phyloP scores from a whole-genome alignment of 2,888 invertebrate genomes.

The Odontocolon sp. region DNA sequence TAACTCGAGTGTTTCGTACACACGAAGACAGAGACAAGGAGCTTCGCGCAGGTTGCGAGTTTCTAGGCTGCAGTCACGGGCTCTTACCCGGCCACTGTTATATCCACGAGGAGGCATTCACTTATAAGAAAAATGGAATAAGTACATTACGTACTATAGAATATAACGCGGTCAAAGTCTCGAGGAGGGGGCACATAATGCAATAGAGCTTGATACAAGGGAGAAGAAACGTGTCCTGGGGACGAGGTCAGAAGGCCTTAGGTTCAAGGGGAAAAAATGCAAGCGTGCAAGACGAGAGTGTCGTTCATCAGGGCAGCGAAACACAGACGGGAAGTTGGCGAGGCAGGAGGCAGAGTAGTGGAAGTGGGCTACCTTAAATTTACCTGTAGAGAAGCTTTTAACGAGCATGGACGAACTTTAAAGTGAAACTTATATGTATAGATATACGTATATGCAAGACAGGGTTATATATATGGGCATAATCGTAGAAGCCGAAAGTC shows the following conservation, averaged over 20 bases:
- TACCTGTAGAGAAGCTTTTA: conserved; percentile 50
- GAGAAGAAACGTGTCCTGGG: too few species aligned
- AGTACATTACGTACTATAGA: conserved; percentile 33
- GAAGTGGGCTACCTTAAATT: conserved; percentile 46
- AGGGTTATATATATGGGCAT: conserved; percentile 1
- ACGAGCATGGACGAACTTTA: conserved; percentile 50
- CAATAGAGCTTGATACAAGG: conserved; percentile 9
- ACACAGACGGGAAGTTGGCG: conserved; percentile 35
- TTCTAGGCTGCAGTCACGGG: conserved; percentile 1
- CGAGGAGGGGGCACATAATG: conserved; percentile 46
- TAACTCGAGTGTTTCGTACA: conserved; percentile 11
- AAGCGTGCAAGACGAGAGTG: conserved; percentile 20
- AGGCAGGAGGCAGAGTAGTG: conserved; percentile 21
- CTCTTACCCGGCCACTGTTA: conserved; percentile 8
- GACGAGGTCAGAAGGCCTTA: conserved; percentile 5
- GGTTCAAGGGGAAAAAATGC: conserved; percentile 5
- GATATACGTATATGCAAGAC: not conserved
- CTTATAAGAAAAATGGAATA: conserved; percentile 12
- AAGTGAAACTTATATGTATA: conserved; percentile 21
- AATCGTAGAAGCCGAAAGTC: conserved; percentile 22
- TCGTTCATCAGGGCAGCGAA: conserved; percentile 17
- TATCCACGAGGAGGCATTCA: not conserved
- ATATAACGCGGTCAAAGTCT: conserved; percentile 33
- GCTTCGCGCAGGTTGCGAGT: not conserved
- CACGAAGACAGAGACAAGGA: not conserved